Conservation (phyloP, 2,888 invertebrate species). For the Chloroclystis v-ata region DNA sequence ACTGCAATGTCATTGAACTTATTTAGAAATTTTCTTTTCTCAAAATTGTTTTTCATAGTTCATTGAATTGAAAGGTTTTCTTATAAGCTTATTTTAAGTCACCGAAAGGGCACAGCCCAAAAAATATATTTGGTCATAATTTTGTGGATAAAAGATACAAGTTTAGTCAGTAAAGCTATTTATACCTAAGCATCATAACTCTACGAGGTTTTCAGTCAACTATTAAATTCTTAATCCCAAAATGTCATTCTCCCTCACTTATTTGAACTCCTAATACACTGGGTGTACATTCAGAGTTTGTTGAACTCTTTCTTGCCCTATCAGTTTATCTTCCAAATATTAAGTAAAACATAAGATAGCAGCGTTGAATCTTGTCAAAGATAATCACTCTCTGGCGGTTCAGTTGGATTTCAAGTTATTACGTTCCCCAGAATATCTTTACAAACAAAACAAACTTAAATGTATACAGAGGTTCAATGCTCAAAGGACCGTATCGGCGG, state of each 20-base stretch:
- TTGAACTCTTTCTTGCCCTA: slow-evolving; percentile 14
- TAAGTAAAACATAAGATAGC: not conserved
- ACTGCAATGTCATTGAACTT: not conserved
- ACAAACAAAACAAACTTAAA: slow-evolving; percentile 1
- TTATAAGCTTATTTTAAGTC: slow-evolving; percentile 5
- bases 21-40: slow-evolving; percentile 1
- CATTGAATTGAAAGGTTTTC: slow-evolving; percentile 7
- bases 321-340: slow-evolving; percentile 14
- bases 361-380: not conserved
- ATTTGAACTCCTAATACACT: slow-evolving; percentile 4
- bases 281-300: slow-evolving; percentile 7
- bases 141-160: too few relatives aligned
- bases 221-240: slow-evolving; percentile 4
- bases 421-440: not conserved
- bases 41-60: not conserved
- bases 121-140: too few relatives aligned
- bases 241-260: slow-evolving; percentile 3
- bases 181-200: too few relatives aligned
- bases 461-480: not conserved
- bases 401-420: not conserved
- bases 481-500: not conserved
- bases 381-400: not conserved
- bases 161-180: too few relatives aligned
- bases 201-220: not conserved
- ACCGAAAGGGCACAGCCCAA: slow-evolving; percentile 5